Base-by-base conservation (phyloP, 2,113 vertebrate species). In the Alexandromys fortis region DNA sequence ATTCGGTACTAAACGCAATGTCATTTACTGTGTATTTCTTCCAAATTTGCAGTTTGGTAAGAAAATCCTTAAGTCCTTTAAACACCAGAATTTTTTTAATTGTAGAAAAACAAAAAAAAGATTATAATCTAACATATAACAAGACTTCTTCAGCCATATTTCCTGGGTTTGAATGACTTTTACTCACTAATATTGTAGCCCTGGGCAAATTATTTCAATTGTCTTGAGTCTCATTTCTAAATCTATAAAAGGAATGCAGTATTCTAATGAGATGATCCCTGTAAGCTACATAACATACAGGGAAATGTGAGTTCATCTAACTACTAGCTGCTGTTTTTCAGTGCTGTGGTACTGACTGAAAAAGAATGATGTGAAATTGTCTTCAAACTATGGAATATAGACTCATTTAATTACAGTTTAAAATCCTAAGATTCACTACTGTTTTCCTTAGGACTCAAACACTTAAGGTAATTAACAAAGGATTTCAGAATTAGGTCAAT, bases 201-300 rank as follows among this genome's bases (percentile, higher is more conserved):
- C 5, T 86, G 78, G 90, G 52, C 73, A 96, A 92, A 35, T 92
- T 70, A 94, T 91, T 94, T 95, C 90, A 96, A 28, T 47, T 82
- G 67, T 90, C 22, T 24, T 91, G 88, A 89, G 72, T 92, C 89
- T 96, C 82, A 93, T 75, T 96, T 86, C 90, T 94, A 67, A 52
- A 85, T 24, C 35, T 85, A 9, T 90, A 89, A 95, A 82, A 81
- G 55, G 30, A 6, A 85, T 72, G 79, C 0, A 73, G 5, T 49
- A 7, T 63, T 42, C 63, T 72, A 87, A 67, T 42, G 35, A 94
- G 47, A 63, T 52, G 73, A 89, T 49, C 24, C 35, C 42, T 5
- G 16, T 89, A 67, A 86, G 94, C 33, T 87, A 87, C 3, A 38
- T 76, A 78, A 42, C 14, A 75, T 6, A 55, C 6, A 47, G 45